Evolutionary conservation across 2,797 vertebrate genomes (phyloP).

Genomic region (Lacerta viridis): DNA sequence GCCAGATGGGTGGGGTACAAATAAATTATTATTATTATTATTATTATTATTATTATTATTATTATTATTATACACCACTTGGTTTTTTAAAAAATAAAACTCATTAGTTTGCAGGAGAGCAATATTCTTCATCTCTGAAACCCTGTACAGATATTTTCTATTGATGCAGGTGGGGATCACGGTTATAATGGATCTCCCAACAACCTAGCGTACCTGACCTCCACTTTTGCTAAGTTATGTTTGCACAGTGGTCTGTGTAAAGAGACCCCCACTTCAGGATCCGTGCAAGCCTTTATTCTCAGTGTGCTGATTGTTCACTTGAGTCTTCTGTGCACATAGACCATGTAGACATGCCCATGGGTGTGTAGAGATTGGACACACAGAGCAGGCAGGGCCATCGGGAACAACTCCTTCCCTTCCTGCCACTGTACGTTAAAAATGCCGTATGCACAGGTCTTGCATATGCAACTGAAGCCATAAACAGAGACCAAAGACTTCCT

Average conservation of each 20-base stretch:
- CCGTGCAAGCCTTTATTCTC: not conserved
- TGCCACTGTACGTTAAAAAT: not conserved
- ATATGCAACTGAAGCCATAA: not conserved
- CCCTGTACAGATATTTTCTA: not conserved
- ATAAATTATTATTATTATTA: too few relatives aligned
- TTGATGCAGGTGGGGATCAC: too few relatives aligned
- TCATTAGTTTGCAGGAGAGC: not conserved
- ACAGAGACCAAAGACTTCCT: not conserved
- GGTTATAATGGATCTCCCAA: not conserved
- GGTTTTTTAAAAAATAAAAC: too few relatives aligned
- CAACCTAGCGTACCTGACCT: too few relatives aligned
- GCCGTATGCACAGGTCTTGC: not conserved
- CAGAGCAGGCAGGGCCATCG: not conserved
- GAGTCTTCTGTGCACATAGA: not conserved
- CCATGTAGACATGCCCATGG: not conserved
- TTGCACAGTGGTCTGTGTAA: too few relatives aligned
- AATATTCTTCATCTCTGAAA: not conserved
- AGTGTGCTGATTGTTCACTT: not conserved
- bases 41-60: too few relatives aligned
- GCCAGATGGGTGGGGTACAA: too few relatives aligned
- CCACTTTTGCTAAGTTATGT: too few relatives aligned
- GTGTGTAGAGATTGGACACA: too few relatives aligned
- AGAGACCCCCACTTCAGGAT: not conserved
- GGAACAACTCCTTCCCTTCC: too few relatives aligned
- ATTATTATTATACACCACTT: too few relatives aligned